Evolutionary conservation across 2,113 vertebrate genomes (phyloP).

Genomic region (Pygoscelis adeliae): DNA sequence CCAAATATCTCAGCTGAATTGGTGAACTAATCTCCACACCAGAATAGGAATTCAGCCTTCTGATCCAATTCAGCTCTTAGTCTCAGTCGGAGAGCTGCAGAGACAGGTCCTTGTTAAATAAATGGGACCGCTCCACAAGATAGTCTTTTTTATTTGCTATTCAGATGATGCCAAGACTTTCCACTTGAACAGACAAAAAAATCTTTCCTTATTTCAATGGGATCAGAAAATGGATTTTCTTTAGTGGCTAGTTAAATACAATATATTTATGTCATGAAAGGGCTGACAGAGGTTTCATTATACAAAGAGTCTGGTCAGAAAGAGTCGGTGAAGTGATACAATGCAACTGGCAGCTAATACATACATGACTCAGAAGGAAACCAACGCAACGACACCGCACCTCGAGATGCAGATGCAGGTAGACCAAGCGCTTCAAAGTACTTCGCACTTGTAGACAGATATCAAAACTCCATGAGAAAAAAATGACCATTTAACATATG

Average conservation of each 20-base stretch:
- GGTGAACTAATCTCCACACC: not conserved
- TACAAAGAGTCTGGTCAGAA: not conserved
- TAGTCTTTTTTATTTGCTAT: not conserved
- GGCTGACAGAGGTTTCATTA: not conserved
- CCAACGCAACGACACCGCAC: not conserved
- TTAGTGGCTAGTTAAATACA: not conserved
- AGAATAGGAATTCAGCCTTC: not conserved
- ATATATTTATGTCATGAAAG: not conserved
- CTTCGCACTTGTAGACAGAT: not conserved
- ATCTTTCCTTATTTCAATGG: not conserved
- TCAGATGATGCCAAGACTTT: not conserved
- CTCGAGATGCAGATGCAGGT: fast-evolving
- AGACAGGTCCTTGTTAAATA: too few relatives aligned
- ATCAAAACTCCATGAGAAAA: not conserved
- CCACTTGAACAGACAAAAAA: not conserved
- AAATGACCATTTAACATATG: fast-evolving
- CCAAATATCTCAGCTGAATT: not conserved
- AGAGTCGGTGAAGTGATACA: not conserved
- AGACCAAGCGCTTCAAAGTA: not conserved
- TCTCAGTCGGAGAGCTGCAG: not conserved
- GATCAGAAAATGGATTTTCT: not conserved
- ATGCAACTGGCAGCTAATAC: not conserved
- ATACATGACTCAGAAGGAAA: fast-evolving
- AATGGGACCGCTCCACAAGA: not conserved
- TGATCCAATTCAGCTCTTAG: not conserved